Evolutionary conservation across 2,888 invertebrate genomes (phyloP).

Genomic region (Melolontha melolontha): DNA sequence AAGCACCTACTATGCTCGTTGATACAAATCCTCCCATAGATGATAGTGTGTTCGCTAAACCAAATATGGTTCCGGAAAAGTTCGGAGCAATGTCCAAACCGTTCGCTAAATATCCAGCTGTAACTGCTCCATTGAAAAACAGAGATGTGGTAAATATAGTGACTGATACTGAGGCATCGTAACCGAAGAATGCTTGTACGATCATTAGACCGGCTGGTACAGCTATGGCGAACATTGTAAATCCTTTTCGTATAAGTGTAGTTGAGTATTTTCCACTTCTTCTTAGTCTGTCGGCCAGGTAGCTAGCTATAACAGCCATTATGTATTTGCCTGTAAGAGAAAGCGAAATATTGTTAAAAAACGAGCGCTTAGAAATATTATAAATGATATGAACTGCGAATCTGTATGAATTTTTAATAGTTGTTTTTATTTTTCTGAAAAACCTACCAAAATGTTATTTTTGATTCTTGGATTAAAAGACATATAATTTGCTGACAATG

Average conservation of each 20-base stretch:
- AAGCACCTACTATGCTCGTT: conserved; percentile 82
- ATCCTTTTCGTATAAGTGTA: conserved; percentile 78
- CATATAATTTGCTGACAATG: not conserved
- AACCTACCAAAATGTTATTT: not conserved
- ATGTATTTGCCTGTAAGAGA: conserved; percentile 73
- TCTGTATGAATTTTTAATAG: conserved; percentile 29
- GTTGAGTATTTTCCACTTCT: conserved; percentile 77
- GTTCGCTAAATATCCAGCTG: conserved; percentile 87
- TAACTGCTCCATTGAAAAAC: conserved; percentile 87
- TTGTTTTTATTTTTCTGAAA: not conserved
- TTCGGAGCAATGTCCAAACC: conserved; percentile 90
- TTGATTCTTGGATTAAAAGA: not conserved
- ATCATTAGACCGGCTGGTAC: conserved; percentile 81
- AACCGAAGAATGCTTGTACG: conserved; percentile 78
- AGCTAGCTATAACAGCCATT: conserved; percentile 81
- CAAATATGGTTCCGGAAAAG: conserved; percentile 90
- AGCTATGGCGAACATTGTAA: conserved; percentile 74
- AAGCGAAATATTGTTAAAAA: conserved; percentile 40
- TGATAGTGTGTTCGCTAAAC: conserved; percentile 87
- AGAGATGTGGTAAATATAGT: conserved; percentile 82
- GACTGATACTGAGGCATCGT: conserved; percentile 78
- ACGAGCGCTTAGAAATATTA: not conserved
- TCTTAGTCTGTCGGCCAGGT: conserved; percentile 79
- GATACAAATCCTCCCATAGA: conserved; percentile 87
- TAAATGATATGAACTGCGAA: conserved; percentile 21